Evolutionary conservation across 2,888 invertebrate species (phyloP), one percentile per base, ranked within the genome.

Genomic region (Diaphora mendica): DNA sequence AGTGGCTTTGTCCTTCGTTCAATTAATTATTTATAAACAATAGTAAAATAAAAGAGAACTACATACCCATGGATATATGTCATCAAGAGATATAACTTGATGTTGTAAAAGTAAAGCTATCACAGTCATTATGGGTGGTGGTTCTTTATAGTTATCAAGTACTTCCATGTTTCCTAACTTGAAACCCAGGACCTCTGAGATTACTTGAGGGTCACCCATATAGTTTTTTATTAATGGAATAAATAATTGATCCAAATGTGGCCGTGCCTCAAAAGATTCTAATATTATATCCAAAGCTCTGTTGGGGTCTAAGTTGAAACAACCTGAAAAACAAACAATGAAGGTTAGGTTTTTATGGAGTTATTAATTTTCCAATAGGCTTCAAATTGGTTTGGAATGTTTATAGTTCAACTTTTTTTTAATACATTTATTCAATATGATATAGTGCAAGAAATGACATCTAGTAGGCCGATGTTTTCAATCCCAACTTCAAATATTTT

Each of bases 301-400:
- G 93, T 99, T 99, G 8, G 99, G 99, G 94, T 99, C 99, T 91
- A 99, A 96, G 95, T 99, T 99, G 92, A 99, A 99, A 92, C 99
- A 99, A 88, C 99, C 99, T 98, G 91, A 67, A 96, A 55, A 96
- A 73, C 42, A 59, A 30, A 33, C 4, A 51, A 15, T 13, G 51
- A 35, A 35, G 4, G 23, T 26, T 39, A 59, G 23, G 15, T 55
- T n/a, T 55, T 23, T n/a, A 68, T 55, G 15, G 0, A n/a, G 23
- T 48, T 7, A 69, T 55, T 55, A 69, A 23, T 26, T 39, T 23
- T n/a, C 15, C 8, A 20, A 48, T 68, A 0, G 23, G 23, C 8
- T n/a, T n/a, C 23, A 55, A n/a, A 55, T 11, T 55, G 3, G 7
- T 51, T 8, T 7, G 20, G 5, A 20, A 20, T 7, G 3, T 23